A percentile compares a stretch with the other conserved stretches of the same genome.
Evolutionary conservation across 2,113 vertebrate genomes (phyloP).

Genomic region (Campylomormyrus numenius): DNA sequence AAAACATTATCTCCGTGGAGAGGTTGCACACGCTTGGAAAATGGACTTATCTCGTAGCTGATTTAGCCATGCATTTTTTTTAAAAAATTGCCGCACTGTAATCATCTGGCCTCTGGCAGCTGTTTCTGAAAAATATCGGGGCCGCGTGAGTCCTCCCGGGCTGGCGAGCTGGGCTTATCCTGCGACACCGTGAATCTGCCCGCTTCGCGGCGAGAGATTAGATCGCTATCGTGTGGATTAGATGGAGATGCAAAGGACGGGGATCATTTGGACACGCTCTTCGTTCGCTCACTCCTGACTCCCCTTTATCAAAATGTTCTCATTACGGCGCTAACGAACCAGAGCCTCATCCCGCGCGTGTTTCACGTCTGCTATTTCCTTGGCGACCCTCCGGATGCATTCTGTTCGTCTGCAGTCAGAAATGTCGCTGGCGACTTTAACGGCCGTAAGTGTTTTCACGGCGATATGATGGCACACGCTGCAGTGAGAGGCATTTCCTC

Average conservation of each 20-base stretch:
- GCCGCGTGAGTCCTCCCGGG: constrained; percentile 21
- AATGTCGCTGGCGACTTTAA: background rate
- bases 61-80: constrained; percentile 41
- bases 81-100: constrained; percentile 38
- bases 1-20: constrained; percentile 33
- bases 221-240: constrained; percentile 50
- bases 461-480: background rate
- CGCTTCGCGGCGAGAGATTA: constrained; percentile 48
- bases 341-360: background rate
- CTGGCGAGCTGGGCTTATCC: constrained; percentile 55
- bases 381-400: background rate
- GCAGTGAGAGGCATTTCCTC: background rate
- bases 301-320: background rate
- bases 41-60: constrained; percentile 43
- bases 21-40: constrained; percentile 32
- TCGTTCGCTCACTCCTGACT: background rate
- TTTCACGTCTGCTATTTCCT: background rate
- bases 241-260: constrained; percentile 20
- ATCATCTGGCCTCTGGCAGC: constrained; percentile 59
- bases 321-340: background rate
- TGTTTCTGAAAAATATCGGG: constrained; percentile 54
- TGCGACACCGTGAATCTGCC: constrained; percentile 55
- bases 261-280: background rate
- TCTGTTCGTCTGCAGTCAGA: background rate
- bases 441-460: background rate